A percentile compares a stretch with the other conserved stretches of the same genome.
These are phyloP conservation scores for Ctena decussata DNA, from an alignment of 2,888 invertebrate species.

Conservation along the genomic window DNA sequence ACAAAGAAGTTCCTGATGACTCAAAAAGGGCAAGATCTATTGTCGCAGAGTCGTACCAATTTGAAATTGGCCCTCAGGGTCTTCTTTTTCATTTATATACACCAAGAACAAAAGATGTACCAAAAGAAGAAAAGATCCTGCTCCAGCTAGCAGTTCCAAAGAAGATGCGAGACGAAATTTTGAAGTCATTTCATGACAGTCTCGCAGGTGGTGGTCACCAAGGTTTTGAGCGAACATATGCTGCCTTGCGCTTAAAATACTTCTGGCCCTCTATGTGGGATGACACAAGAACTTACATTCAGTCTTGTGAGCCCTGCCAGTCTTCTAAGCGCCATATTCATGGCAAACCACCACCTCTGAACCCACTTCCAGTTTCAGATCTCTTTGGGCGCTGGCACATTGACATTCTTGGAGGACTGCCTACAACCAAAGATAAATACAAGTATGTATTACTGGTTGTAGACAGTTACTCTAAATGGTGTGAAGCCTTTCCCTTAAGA, in stretches of 20 bases:
- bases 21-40: background rate
- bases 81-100: background rate
- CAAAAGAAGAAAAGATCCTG: background rate
- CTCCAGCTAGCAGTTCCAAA: slow-evolving; percentile 17
- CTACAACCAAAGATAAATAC: slow-evolving; percentile 49
- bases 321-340: slow-evolving; percentile 35
- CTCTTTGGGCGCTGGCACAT: slow-evolving; percentile 52
- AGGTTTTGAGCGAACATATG: slow-evolving; percentile 63
- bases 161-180: slow-evolving; percentile 29
- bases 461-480: slow-evolving; percentile 30
- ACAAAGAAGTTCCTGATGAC: slow-evolving; percentile 10
- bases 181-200: slow-evolving; percentile 54
- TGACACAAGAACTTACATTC: slow-evolving; percentile 14
- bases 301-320: slow-evolving; percentile 58
- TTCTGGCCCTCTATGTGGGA: slow-evolving; percentile 65
- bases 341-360: slow-evolving; percentile 38
- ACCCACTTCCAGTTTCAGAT: slow-evolving; percentile 35
- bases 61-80: background rate
- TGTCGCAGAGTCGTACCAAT: background rate
- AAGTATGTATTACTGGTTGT: slow-evolving; percentile 39
- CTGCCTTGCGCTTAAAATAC: slow-evolving; percentile 42
- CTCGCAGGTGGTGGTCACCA: slow-evolving; percentile 57
- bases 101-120: background rate
- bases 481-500: slow-evolving; percentile 54
- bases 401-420: slow-evolving; percentile 52